Evolutionary conservation across 1,140 invertebrate species (phyloP), one percentile per base, ranked within the genome.

Genomic region (Caenorhabditis tropicalis): DNA sequence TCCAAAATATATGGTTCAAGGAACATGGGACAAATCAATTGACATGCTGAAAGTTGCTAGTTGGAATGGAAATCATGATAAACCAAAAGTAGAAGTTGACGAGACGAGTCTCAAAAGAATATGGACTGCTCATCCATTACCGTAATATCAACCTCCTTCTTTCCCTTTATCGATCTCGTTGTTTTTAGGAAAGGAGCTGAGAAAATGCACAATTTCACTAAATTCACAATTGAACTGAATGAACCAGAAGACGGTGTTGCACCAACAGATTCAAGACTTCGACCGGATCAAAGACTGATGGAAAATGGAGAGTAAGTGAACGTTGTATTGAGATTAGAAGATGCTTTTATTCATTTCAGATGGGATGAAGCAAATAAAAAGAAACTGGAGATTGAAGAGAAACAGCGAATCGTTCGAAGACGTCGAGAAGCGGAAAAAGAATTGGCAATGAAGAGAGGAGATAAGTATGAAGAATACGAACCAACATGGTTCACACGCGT

Each of bases 211-310:
- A 95, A 95, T 91, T 99, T 99, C 91, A 98, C 96, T 10, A 92
- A 95, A 91, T 93, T 99, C 88, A 96, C 98, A 21, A 95, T 96
- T 91, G 96, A 99, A 92, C 92, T 99, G 70, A 99, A 99, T 92
- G 98, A 99, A 92, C 93, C 93, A 12, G 97, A 99, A 92, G 94
- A 95, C 6, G 95, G 94, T 49, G 94, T 99, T 33, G 96, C 97
- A 36, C 97, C 97, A 19, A 99, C 98, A 0, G 98, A 99, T 93
- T 95, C 95, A 21, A 94, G 98, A n/a, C 92, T 94, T 27, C 93
- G 97, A 84, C 97, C 97, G 56, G 97, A 99, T 94, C 97, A 99
- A 92, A 94, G 96, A 60, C 93, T 98, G 56, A 99, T 99, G 97
- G 98, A 99, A 92, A 94, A 96, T 82, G 96, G 96, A 9, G 90